Conservation (phyloP, 2,888 invertebrate species). For the Perizoma flavofasciatum region DNA sequence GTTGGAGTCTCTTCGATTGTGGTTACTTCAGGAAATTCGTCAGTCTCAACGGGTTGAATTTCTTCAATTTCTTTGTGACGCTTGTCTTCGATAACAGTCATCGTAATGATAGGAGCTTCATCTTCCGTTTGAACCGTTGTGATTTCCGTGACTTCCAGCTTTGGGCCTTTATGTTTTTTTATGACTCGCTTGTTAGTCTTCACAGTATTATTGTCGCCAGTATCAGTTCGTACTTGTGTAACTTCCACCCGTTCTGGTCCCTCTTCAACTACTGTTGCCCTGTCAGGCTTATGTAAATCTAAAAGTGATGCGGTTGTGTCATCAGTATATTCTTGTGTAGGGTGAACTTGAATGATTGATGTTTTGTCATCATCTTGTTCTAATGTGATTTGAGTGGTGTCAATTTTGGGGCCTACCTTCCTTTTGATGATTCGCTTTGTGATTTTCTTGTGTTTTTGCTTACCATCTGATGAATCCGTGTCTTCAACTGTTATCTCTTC, state of each 20-base stretch:
- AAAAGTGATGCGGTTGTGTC: constrained; percentile 37
- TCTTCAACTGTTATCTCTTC: constrained; percentile 54
- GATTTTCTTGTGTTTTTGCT: constrained; percentile 50
- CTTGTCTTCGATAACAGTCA: constrained; percentile 46
- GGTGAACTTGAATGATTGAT: constrained; percentile 48
- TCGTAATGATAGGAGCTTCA: constrained; percentile 47
- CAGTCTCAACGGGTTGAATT: neutral
- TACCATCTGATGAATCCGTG: constrained; percentile 48
- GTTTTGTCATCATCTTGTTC: constrained; percentile 40
- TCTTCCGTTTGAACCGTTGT: constrained; percentile 35
- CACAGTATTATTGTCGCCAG: neutral
- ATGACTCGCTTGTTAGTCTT: constrained; percentile 27
- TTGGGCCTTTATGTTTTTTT: constrained; percentile 36
- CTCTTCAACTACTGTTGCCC: constrained; percentile 41
- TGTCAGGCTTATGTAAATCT: constrained; percentile 28
- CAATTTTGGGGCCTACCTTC: constrained; percentile 56
- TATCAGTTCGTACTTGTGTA: constrained; percentile 41
- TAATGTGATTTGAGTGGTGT: constrained; percentile 43
- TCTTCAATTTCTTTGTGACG: constrained; percentile 25
- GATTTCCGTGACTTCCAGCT: constrained; percentile 38
- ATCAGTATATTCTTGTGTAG: constrained; percentile 41
- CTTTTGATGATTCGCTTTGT: constrained; percentile 64
- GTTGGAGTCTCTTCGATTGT: neutral
- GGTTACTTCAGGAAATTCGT: too few relatives aligned
- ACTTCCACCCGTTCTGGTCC: constrained; percentile 43